A percentile compares a stretch with the other conserved stretches of the same genome.
Conservation (phyloP, 2,113 vertebrate species). For the Nasalis larvatus region DNA sequence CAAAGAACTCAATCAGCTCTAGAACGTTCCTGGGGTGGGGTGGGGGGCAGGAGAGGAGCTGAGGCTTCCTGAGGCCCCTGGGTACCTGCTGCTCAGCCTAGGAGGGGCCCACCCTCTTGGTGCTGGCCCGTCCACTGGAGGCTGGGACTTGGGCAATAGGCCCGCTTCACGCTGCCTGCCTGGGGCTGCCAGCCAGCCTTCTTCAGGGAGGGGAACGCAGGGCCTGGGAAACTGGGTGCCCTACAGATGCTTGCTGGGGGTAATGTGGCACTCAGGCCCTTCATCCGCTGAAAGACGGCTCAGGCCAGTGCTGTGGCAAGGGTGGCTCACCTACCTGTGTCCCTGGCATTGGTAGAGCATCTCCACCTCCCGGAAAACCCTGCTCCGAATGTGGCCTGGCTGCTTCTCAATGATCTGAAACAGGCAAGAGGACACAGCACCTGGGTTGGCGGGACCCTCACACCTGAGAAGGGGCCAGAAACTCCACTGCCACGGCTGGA, state of each 20-base stretch:
- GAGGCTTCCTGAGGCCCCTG: not conserved
- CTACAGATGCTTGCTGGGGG: not conserved
- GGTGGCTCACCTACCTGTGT: constrained; percentile 88
- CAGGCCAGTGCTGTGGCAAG: rapidly evolving
- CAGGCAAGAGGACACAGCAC: rapidly evolving
- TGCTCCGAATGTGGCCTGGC: constrained; percentile 94
- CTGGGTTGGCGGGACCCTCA: not conserved
- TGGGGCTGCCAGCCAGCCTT: not conserved
- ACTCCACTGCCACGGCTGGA: not conserved
- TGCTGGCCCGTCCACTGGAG: not conserved
- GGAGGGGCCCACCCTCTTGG: rapidly evolving
- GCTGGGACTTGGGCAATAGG: not conserved
- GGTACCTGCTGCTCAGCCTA: not conserved
- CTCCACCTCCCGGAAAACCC: constrained; percentile 98
- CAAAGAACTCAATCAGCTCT: constrained; percentile 98
- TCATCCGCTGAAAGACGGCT: not conserved
- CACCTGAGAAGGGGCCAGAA: not conserved
- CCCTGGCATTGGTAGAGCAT: constrained; percentile 99
- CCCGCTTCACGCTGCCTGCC: not conserved
- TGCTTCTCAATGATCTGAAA: constrained; percentile 97
- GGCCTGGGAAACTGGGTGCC: not conserved
- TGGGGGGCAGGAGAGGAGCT: not conserved
- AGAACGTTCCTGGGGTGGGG: constrained; percentile 90
- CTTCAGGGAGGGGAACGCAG: not conserved
- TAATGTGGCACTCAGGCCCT: not conserved